Evolutionary conservation across 2,797 vertebrate species (phyloP).

Genomic region (Euthynnus affinis): DNA sequence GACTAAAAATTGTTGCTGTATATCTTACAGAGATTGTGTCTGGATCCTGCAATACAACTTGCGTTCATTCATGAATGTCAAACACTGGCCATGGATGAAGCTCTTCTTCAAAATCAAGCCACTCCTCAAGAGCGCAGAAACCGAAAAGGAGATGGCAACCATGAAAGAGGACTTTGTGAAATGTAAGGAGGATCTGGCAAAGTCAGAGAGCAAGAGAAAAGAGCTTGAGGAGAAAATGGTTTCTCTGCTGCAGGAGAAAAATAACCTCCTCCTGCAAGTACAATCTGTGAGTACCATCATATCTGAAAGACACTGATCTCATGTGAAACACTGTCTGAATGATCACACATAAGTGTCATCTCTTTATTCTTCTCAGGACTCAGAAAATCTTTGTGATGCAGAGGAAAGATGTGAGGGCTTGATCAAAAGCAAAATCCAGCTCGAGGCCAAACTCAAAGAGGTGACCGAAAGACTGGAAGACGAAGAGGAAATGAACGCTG

Average conservation of each 20-base stretch:
- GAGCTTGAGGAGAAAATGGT: constrained; percentile 93
- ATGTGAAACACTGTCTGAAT: neutral
- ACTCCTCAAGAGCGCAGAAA: constrained; percentile 90
- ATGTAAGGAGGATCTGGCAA: constrained; percentile 87
- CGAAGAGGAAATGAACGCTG: constrained; percentile 89
- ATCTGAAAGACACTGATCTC: neutral
- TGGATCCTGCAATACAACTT: constrained; percentile 90
- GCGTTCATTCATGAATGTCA: constrained; percentile 91
- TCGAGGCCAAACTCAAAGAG: constrained; percentile 91
- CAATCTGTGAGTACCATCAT: constrained; percentile 84
- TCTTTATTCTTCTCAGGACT: constrained; percentile 49
- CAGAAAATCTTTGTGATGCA: constrained; percentile 79
- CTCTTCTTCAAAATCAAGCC: constrained; percentile 93
- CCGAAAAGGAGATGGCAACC: constrained; percentile 91
- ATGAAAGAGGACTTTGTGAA: constrained; percentile 86
- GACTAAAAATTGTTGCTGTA: neutral
- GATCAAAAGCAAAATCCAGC: constrained; percentile 84
- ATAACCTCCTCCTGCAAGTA: constrained; percentile 89
- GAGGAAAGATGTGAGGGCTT: constrained; percentile 77
- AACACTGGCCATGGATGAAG: constrained; percentile 94
- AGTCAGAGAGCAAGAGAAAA: constrained; percentile 87
- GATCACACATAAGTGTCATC: neutral
- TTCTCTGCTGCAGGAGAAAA: constrained; percentile 89
- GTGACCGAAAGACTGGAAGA: constrained; percentile 89
- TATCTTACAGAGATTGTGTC: constrained; percentile 67